Percentiles rank a stretch among this genome's conserved stretches.
Conservation (phyloP, 2,113 vertebrate species). For the Fukomys damarensis region DNA sequence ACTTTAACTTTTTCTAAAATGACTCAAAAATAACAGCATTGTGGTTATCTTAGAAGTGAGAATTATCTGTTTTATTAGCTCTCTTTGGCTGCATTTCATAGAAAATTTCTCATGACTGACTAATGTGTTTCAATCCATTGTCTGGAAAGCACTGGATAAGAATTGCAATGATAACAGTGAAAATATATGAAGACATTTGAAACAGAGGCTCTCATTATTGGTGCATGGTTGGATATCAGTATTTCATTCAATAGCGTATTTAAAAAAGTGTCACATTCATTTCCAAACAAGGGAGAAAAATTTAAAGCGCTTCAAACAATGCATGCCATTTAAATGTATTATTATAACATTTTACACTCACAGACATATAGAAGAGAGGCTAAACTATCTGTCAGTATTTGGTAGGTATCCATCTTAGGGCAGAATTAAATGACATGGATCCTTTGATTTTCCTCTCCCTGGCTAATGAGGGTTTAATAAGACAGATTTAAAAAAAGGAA, state of each 20-base stretch:
- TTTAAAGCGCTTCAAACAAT: conserved; percentile 7
- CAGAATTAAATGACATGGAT: neutral
- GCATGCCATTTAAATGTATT: neutral
- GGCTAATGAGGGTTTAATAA: neutral
- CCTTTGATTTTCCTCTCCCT: neutral
- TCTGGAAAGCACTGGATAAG: conserved; percentile 59
- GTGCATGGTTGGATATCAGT: conserved; percentile 14
- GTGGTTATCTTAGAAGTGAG: conserved; percentile 62
- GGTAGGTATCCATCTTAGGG: neutral
- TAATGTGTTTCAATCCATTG: conserved; percentile 46
- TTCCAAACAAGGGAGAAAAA: conserved; percentile 50
- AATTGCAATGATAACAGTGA: conserved; percentile 46
- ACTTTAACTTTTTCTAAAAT: conserved; percentile 67
- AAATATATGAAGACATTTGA: conserved; percentile 31
- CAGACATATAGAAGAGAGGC: neutral
- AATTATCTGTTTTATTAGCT: conserved; percentile 68
- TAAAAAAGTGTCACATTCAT: conserved; percentile 20
- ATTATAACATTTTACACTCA: conserved; percentile 31
- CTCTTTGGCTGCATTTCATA: conserved; percentile 40
- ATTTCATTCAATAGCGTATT: neutral
- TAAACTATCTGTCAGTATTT: neutral
- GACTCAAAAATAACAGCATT: conserved; percentile 54
- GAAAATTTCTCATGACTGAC: conserved; percentile 41
- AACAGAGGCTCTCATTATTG: conserved; percentile 35
- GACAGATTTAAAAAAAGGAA: neutral